Percentiles rank a stretch among this genome's conserved stretches.
Evolutionary conservation across 2,113 vertebrate species (phyloP).

Genomic region (Tapirus terrestris): DNA sequence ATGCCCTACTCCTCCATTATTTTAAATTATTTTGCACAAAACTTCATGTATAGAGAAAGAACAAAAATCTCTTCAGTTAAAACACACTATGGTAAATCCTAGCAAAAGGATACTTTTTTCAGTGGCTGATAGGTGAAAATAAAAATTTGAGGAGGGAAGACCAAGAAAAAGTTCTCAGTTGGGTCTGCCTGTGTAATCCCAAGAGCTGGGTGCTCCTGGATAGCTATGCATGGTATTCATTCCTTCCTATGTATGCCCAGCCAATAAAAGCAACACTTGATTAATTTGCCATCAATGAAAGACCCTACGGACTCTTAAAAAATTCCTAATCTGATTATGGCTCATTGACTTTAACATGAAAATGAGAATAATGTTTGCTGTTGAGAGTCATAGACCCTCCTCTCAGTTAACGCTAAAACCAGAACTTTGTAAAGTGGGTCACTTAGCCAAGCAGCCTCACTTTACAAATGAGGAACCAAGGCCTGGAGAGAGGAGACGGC

Average conservation of each 20-base stretch:
- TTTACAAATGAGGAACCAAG: background rate
- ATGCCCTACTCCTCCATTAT: background rate
- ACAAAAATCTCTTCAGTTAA: conserved; percentile 37
- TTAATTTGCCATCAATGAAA: conserved; percentile 31
- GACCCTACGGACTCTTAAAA: conserved; percentile 24
- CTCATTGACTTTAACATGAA: conserved; percentile 5
- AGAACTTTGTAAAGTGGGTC: background rate
- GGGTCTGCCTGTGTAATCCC: background rate
- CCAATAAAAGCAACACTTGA: conserved; percentile 48
- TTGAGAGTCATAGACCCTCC: background rate
- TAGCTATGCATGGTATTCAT: background rate
- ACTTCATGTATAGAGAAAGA: background rate
- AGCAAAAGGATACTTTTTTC: background rate
- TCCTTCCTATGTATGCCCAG: background rate
- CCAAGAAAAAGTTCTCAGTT: background rate
- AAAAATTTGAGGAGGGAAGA: background rate
- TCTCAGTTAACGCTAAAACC: background rate
- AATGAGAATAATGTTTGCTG: background rate
- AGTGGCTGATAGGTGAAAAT: background rate
- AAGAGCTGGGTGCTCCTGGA: background rate
- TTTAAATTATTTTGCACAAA: conserved; percentile 47
- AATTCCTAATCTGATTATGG: conserved; percentile 52
- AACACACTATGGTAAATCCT: background rate
- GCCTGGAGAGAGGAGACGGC: background rate
- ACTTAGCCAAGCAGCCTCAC: background rate